Evolutionary conservation across 2,113 vertebrate genomes (phyloP), one percentile per base, ranked within the genome.

Genomic region (Pedetes capensis): DNA sequence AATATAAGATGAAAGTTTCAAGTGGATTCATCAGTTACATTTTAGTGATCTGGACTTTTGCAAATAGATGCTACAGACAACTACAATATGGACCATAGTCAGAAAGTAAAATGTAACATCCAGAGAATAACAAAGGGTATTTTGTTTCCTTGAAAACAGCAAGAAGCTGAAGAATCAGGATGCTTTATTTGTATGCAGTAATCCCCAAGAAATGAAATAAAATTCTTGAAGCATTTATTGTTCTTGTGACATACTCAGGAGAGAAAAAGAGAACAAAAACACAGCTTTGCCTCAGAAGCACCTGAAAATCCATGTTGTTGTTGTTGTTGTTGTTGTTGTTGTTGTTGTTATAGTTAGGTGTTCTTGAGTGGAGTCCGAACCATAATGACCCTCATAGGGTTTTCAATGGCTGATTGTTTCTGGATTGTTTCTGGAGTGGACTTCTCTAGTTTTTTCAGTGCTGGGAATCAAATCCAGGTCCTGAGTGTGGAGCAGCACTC

Each of bases 141-240:
- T 74, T 76, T 63, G 96, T 84, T 87, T 93, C 49, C 63, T 89
- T 87, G 57, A 91, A 91, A 87, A 85, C 32, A 93, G 66, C 55
- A 82, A 61, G 66, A 89, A 92, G 89, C 39, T 84, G 23, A 90
- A 88, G 14, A 81, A 84, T n/a, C n/a, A 61, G 53, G 32, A 53
- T 68, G 37, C 86, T 93, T 95, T 83, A 92, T 94, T 91, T 87
- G 39, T 55, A 44, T 81, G n/a, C 72, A 91, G 68, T 87, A 92
- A 88, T 96, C 66, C 64, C 9, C 13, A 91, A 93, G 79, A 95
- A 96, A 95, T 37, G 44, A 44, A 91, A 80, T 87, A 49, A 96
- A 87, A 96, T 91, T 91, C 69, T 93, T 95, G 55, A 96, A 95
- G 64, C 12, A 47, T 81, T 80, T 91, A 68, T 91, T 96, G 55